Base-by-base conservation (phyloP, 2,888 invertebrate genomes). In the Liopterus haemorrhoidalis region DNA sequence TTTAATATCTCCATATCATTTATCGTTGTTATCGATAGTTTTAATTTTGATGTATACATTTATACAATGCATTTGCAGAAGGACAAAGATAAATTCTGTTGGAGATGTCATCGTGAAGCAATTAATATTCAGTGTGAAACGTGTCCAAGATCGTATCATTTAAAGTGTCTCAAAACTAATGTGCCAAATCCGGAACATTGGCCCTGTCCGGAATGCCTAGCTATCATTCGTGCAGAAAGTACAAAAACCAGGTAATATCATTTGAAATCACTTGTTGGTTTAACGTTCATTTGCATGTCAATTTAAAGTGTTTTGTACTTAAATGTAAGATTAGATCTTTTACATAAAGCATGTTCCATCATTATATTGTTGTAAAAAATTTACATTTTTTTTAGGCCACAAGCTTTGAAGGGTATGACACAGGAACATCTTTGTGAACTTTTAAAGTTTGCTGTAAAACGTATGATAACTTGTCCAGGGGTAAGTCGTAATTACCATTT, bases 201-300 rank as follows among this genome's bases (percentile, higher is more conserved):
- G 90, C 80, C 85, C 36, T 95, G 95, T 62, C 85, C 87, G 0
- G 94, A 94, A 65, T 96, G 95, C 65, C 72, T 82, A 50, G 66
- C 73, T 5, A 76, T 86, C 37, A 70, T 87, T 50, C 76, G 77
- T 56, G 83, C 85, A 5, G 85, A 86, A 64, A 81, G 79, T 60
- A 76, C 78, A 3, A 81, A 81, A 56, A 78, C 79, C 24, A 79
- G 82, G 80, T 79, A 63, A 4, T 20, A 15, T 16, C 11, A 32
- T 15, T 11, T 3, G 2, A n/a, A 5, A 15, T 32, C 3, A 14
- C 9, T 4, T 9, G 8, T 31, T 9, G 14, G 3, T 3, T 11
- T 32, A 16, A 11, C n/a, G n/a, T 12, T 8, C 15, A n/a, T 2
- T 2, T 32, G 18, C 15, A 32, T 14, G n/a, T 15, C 16, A 6